Conservation (phyloP, 2,888 invertebrate species). For the Hipparchia sbordonii region DNA sequence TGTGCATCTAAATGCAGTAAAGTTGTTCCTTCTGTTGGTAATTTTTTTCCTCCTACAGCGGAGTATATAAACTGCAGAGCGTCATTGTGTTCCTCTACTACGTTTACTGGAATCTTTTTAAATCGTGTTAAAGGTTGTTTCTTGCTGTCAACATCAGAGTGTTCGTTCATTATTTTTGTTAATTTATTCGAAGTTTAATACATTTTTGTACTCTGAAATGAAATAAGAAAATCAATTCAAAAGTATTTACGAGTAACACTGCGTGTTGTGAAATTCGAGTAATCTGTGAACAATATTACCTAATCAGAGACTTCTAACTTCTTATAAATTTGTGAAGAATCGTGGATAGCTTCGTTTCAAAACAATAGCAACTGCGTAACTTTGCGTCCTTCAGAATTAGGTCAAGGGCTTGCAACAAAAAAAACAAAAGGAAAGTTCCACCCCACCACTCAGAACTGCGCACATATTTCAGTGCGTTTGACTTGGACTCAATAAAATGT, state of each 20-base stretch:
- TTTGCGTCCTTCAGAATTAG: constrained; percentile 52
- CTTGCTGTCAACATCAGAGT: not conserved
- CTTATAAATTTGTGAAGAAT: not conserved
- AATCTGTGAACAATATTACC: not conserved
- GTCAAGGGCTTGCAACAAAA: constrained; percentile 61
- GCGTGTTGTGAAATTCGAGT: not conserved
- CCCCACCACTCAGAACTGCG: constrained; percentile 52
- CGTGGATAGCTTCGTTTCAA: not conserved
- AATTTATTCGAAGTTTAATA: not conserved
- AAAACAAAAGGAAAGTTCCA: constrained; percentile 50
- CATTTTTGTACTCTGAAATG: constrained; percentile 10
- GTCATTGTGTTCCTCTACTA: constrained; percentile 92
- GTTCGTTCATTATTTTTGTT: constrained; percentile 5
- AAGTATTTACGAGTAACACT: not conserved
- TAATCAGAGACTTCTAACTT: not conserved
- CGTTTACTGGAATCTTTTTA: constrained; percentile 87
- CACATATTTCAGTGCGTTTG: constrained; percentile 52
- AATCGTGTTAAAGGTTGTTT: constrained; percentile 66
- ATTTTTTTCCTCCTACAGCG: constrained; percentile 90
- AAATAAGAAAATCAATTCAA: not conserved
- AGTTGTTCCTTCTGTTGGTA: constrained; percentile 89
- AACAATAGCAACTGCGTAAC: constrained; percentile 26
- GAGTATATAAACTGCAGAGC: constrained; percentile 90
- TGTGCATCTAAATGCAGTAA: constrained; percentile 96
- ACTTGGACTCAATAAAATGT: constrained; percentile 43